Conservation (phyloP, 2,888 invertebrate species). For the Cepaea hortensis region DNA sequence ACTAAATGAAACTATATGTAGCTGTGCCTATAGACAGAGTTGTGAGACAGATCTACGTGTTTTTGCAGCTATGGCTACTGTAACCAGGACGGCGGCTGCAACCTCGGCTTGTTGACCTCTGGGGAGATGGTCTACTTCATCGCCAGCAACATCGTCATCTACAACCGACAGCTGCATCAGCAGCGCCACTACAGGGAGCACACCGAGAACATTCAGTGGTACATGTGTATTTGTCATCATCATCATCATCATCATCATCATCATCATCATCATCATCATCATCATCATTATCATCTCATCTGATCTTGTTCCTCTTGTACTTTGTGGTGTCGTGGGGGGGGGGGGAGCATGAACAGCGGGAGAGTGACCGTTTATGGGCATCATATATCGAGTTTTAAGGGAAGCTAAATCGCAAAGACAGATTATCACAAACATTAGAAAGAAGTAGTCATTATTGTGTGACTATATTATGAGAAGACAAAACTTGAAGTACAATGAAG, state of each 20-base stretch:
- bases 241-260: background rate
- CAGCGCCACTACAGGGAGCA: conserved; percentile 74
- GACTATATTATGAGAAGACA: too few relatives aligned
- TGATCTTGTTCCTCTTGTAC: too few relatives aligned
- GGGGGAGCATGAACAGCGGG: too few relatives aligned
- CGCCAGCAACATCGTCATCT: conserved; percentile 68
- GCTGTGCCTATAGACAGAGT: background rate
- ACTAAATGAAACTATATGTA: too few relatives aligned
- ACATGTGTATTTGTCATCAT: conserved; percentile 10
- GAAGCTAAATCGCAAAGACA: too few relatives aligned
- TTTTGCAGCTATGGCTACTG: conserved; percentile 72
- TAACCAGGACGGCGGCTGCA: conserved; percentile 71
- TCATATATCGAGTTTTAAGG: too few relatives aligned
- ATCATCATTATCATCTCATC: background rate
- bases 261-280: background rate
- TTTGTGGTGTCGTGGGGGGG: too few relatives aligned
- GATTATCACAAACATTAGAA: too few relatives aligned
- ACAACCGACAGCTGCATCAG: conserved; percentile 58
- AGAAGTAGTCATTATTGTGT: too few relatives aligned
- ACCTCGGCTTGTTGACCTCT: conserved; percentile 65
- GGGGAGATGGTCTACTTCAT: conserved; percentile 72
- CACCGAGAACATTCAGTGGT: conserved; percentile 71
- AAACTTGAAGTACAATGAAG: too few relatives aligned
- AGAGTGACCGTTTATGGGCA: too few relatives aligned
- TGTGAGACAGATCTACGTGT: background rate